Conservation (phyloP, 2,113 vertebrate genomes). For the Lophotis ruficrista region DNA sequence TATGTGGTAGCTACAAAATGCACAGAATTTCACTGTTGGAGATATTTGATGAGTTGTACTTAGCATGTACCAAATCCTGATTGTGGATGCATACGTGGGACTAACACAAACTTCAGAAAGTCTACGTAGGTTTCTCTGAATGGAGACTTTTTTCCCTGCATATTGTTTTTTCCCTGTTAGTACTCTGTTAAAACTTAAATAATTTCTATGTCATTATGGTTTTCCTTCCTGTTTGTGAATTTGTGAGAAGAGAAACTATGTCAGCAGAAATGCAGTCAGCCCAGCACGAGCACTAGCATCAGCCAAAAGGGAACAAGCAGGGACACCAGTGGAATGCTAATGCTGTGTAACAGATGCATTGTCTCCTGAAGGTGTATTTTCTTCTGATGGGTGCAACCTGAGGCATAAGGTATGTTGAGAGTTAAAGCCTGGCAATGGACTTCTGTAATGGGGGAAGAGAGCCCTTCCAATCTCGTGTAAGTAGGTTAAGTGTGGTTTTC, state of each 20-base stretch:
- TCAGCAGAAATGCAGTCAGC: background rate
- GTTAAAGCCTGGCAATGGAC: background rate
- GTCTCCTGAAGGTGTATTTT: background rate
- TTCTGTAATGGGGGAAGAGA: background rate
- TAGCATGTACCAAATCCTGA: background rate
- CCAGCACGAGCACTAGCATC: background rate
- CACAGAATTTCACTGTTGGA: background rate
- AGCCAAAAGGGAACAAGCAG: background rate
- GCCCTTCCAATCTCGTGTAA: constrained; percentile 45
- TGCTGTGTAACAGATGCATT: background rate
- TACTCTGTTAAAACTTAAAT: background rate
- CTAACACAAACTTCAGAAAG: background rate
- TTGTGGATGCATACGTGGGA: background rate
- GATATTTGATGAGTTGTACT: background rate
- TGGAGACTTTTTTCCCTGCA: background rate
- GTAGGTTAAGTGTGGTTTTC: constrained; percentile 68
- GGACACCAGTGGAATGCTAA: background rate
- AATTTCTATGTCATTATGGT: background rate
- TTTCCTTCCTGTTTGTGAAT: background rate
- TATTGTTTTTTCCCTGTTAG: background rate
- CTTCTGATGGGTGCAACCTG: background rate
- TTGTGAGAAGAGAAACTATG: background rate
- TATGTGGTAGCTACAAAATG: background rate
- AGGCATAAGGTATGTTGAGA: background rate
- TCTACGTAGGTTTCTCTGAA: background rate